Base-by-base conservation (phyloP, 2,797 vertebrate species). In the Manis crassicaudata region DNA sequence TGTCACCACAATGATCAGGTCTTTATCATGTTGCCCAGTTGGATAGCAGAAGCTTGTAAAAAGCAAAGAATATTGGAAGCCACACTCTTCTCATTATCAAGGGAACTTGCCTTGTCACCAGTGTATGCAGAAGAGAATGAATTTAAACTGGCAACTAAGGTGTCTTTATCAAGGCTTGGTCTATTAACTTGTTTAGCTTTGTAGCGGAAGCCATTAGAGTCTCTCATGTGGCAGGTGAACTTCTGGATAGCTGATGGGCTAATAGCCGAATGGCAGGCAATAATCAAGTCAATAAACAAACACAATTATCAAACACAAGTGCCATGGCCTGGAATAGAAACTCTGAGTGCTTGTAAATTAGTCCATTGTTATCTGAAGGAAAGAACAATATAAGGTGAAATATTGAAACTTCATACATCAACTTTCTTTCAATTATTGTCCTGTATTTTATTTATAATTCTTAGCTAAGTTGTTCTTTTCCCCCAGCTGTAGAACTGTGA, bases 381-480 rank as follows among this genome's bases (percentile, higher is more conserved):
- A 56, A 65, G 70, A 94, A 7, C 9, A 40, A 73, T 62, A 12
- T 54, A 6, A 9, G 92, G 83, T 84, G 88, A 68, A 87, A 91
- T 62, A 6, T 29, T 43, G 7, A 79, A 37, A 16, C 67, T 37
- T 29, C 11, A 12, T 32, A 1, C 4, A 67, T n/a, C 14, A 72
- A 7, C 7, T 1, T 82, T 86, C 56, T 54, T 4, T 60, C 27
- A 35, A 40, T 54, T 84, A 29, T 32, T 93, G 20, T 91, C 92
- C 32, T 88, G 43, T 20, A 88, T 50, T 85, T 97, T 96, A 23
- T 89, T 93, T 52, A 81, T 95, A 95, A 96, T 96, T 92, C 76
- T 89, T 92, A 94, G 88, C 54, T 80, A 32, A 82, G 1, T 92
- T 96, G 17, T 92, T 97, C 93, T 70, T 18, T 52, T 43, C 14